Percentiles rank a stretch among this genome's conserved stretches.
phyloP scores from a whole-genome alignment of 2,797 vertebrate species.

The Poecilia velifera region DNA sequence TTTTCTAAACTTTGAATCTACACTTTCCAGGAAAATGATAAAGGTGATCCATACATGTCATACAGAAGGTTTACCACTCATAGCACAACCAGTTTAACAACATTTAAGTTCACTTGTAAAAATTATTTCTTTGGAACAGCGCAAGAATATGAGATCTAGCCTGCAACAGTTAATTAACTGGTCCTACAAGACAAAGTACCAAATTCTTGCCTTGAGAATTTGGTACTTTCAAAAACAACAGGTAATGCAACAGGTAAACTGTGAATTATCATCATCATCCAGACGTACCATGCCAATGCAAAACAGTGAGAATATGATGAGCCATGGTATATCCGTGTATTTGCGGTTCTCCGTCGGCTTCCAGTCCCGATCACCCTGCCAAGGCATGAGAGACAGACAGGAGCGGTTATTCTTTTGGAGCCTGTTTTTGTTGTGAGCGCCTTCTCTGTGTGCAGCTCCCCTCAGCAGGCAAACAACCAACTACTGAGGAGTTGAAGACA shows the following conservation, averaged over 20 bases:
- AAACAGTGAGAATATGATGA: slow-evolving; percentile 90
- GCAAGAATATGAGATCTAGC: not conserved
- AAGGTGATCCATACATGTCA: not conserved
- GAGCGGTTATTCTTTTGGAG: not conserved
- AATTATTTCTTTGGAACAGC: not conserved
- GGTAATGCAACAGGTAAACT: not conserved
- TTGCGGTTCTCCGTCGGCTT: slow-evolving; percentile 91
- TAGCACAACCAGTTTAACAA: not conserved
- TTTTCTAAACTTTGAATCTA: not conserved
- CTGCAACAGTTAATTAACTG: not conserved
- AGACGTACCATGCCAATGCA: slow-evolving; percentile 94
- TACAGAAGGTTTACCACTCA: not conserved
- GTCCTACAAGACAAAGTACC: not conserved
- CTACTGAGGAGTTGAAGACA: slow-evolving; percentile 21
- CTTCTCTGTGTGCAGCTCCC: not conserved
- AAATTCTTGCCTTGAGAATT: too few relatives aligned
- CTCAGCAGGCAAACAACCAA: slow-evolving; percentile 12
- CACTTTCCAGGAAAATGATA: not conserved
- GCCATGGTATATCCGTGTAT: slow-evolving; percentile 96
- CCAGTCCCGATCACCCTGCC: slow-evolving; percentile 88
- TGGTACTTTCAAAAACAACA: too few relatives aligned
- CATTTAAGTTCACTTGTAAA: not conserved
- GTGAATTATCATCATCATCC: not conserved
- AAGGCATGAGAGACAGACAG: slow-evolving; percentile 50
- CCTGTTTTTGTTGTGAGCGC: not conserved